phyloP scores from a whole-genome alignment of 2,113 vertebrate genomes.

The Salvelinus namaycush region DNA sequence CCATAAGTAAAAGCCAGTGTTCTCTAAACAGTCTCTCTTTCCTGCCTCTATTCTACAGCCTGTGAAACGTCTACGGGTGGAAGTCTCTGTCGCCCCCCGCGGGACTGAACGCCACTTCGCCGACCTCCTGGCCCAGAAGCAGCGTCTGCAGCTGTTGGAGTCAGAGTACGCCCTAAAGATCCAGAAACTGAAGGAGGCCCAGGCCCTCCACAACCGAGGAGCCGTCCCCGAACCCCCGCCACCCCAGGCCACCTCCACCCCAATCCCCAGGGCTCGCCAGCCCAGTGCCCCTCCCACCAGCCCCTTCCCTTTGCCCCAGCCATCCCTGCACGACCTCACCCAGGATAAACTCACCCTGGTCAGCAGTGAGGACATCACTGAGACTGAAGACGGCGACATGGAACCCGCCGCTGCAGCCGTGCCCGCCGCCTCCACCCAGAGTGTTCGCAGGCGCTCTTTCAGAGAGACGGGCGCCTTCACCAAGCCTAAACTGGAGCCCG shows the following conservation, averaged over 20 bases:
- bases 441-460: slow-evolving; percentile 83
- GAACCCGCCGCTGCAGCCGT: slow-evolving; percentile 40
- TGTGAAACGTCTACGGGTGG: slow-evolving; percentile 82
- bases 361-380: slow-evolving; percentile 77
- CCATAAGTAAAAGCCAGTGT: too few relatives aligned
- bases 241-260: slow-evolving; percentile 63
- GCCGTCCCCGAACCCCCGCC: slow-evolving; percentile 66
- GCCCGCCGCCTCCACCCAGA: slow-evolving; percentile 42
- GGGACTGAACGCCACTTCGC: slow-evolving; percentile 85
- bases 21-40: too few relatives aligned
- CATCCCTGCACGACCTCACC: slow-evolving; percentile 93
- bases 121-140: slow-evolving; percentile 90
- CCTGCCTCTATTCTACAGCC: slow-evolving; percentile 60
- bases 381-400: slow-evolving; percentile 79
- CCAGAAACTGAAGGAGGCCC: slow-evolving; percentile 91
- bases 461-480: slow-evolving; percentile 87
- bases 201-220: slow-evolving; percentile 80
- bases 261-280: slow-evolving; percentile 62
- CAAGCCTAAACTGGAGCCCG: slow-evolving; percentile 89
- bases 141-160: slow-evolving; percentile 90
- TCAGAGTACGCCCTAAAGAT: slow-evolving; percentile 97
- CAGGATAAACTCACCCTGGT: slow-evolving; percentile 92
- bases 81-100: slow-evolving; percentile 58
- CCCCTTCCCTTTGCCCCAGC: slow-evolving; percentile 85
- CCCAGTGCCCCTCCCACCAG: slow-evolving; percentile 68